These are phyloP conservation scores for Pogoniulus pusillus DNA, from an alignment of 2,797 vertebrate genomes.

Conservation along the genomic window DNA sequence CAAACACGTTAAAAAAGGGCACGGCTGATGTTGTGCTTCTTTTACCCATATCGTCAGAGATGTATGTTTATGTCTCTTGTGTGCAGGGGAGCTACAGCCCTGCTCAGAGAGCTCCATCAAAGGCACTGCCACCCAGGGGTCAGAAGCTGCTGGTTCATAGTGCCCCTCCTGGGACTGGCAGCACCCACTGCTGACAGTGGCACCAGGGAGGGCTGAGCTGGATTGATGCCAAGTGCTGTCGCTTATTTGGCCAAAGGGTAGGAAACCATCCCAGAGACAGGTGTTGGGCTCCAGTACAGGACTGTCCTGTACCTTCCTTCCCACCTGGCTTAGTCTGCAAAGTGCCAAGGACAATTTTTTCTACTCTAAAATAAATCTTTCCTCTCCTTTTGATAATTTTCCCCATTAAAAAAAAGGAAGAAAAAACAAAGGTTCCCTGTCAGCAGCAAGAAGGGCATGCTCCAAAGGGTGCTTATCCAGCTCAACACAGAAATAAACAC, in stretches of 20 bases:
- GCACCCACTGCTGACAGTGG: fast-evolving
- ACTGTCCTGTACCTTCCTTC: neutral
- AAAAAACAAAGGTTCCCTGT: neutral
- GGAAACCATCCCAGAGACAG: neutral
- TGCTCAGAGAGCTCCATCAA: neutral
- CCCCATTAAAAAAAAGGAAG: neutral
- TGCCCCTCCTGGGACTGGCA: neutral
- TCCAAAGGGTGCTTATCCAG: neutral
- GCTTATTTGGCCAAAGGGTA: neutral
- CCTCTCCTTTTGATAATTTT: neutral
- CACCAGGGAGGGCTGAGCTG: neutral
- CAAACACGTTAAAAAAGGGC: neutral
- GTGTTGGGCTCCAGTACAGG: neutral
- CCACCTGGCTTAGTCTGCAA: neutral
- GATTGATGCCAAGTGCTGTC: neutral
- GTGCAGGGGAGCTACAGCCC: neutral
- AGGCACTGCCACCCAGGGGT: neutral
- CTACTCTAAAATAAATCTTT: neutral
- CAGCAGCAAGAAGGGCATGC: fast-evolving
- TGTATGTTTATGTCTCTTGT: neutral
- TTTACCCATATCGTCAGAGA: neutral
- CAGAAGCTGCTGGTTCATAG: neutral
- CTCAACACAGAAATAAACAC: neutral
- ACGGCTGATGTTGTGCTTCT: neutral
- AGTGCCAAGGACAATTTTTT: neutral